Conservation (phyloP, 2,113 vertebrate genomes). For the Pterocles orientalis region DNA sequence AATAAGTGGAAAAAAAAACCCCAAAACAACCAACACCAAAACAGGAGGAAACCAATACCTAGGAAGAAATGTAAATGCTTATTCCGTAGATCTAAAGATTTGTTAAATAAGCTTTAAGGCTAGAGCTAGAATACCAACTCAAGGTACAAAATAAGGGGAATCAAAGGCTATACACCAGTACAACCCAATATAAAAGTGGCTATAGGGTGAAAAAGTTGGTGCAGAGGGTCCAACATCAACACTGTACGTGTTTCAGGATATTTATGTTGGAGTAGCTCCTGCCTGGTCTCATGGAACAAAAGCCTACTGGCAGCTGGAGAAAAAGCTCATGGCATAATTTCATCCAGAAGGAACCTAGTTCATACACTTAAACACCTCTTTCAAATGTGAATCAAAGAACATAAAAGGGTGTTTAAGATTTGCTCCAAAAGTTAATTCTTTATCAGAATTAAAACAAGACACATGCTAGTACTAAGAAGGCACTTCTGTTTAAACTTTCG, state of each 20-base stretch:
- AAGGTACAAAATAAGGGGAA: not conserved
- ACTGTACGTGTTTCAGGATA: not conserved
- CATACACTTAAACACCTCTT: not conserved
- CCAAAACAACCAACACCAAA: not conserved
- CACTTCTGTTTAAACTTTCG: not conserved
- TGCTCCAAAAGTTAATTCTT: not conserved
- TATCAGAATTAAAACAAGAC: not conserved
- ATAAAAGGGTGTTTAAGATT: not conserved
- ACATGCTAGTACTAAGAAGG: not conserved
- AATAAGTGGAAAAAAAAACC: not conserved
- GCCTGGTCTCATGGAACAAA: not conserved
- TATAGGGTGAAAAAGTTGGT: not conserved
- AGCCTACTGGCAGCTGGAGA: not conserved
- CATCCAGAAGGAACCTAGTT: not conserved
- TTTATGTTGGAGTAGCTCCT: not conserved
- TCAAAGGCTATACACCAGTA: not conserved
- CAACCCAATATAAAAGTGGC: not conserved
- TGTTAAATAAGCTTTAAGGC: not conserved
- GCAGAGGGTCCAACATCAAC: not conserved
- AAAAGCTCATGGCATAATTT: not conserved
- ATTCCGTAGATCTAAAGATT: not conserved
- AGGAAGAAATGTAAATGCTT: not conserved
- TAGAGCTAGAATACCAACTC: not conserved
- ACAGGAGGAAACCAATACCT: not conserved
- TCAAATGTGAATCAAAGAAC: not conserved